Conservation (phyloP, 2,888 invertebrate genomes). For the Dendrolimus houi region DNA sequence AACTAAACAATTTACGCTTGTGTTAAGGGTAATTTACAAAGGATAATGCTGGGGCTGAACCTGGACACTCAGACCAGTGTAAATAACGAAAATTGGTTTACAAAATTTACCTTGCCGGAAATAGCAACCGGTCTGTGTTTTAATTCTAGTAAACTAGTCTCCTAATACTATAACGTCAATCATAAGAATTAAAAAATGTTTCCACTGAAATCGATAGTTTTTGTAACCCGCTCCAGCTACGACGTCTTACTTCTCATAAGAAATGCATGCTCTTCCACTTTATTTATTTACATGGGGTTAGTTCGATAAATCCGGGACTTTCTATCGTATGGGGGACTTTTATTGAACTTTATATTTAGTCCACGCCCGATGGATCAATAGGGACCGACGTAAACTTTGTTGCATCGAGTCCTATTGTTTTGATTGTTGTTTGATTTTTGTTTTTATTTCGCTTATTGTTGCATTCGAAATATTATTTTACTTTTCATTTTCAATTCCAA, state of each 20-base stretch:
- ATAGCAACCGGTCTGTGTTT: too few relatives aligned
- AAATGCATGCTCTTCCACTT: constrained; percentile 66
- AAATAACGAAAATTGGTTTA: too few relatives aligned
- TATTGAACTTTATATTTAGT: constrained; percentile 72
- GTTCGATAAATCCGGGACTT: constrained; percentile 70
- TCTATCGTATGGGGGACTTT: constrained; percentile 63
- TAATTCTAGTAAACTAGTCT: background rate
- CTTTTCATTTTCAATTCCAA: background rate
- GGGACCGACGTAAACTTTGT: constrained; percentile 38
- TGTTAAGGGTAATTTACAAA: too few relatives aligned
- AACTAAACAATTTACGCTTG: too few relatives aligned
- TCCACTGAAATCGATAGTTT: constrained; percentile 48
- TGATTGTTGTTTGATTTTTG: background rate
- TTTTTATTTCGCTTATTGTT: too few relatives aligned
- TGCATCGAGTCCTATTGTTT: constrained; percentile 28
- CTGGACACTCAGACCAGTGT: too few relatives aligned
- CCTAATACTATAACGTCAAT: constrained; percentile 17
- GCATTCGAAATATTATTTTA: background rate
- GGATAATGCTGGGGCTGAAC: too few relatives aligned
- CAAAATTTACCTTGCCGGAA: too few relatives aligned
- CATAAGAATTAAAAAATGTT: constrained; percentile 32
- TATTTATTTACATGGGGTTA: constrained; percentile 75
- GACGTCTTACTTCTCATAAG: constrained; percentile 53
- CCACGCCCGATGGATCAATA: constrained; percentile 65
- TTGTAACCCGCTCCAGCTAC: constrained; percentile 43